Evolutionary conservation across 2,113 vertebrate species (phyloP).

Genomic region (Gnathonemus longibarbis): DNA sequence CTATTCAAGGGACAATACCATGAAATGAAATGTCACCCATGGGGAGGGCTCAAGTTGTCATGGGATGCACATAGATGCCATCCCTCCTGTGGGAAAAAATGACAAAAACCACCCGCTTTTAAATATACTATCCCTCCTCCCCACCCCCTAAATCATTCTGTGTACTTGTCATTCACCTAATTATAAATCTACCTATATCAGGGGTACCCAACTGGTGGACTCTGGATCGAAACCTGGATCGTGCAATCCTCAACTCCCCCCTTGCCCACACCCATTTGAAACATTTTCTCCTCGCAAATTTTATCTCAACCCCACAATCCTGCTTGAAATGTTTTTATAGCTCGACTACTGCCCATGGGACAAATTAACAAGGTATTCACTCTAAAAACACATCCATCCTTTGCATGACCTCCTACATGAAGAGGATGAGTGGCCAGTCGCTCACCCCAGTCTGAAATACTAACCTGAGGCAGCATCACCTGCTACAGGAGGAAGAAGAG

Average conservation of each 20-base stretch:
- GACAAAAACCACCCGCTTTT: background rate
- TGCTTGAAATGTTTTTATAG: background rate
- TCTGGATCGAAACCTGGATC: background rate
- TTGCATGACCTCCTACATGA: background rate
- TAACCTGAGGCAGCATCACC: background rate
- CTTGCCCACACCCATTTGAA: background rate
- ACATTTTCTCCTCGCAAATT: background rate
- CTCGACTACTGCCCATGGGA: background rate
- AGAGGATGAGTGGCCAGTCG: background rate
- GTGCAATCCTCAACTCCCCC: background rate
- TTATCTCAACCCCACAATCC: background rate
- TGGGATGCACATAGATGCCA: background rate
- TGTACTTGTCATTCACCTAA: background rate
- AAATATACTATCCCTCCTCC: background rate
- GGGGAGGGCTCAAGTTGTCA: background rate
- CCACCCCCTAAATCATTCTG: background rate
- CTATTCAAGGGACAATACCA: slow-evolving; percentile 50
- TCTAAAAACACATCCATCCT: background rate
- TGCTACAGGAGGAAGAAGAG: background rate
- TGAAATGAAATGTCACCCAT: background rate
- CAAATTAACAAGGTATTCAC: background rate
- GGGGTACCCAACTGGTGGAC: background rate
- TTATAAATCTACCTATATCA: background rate
- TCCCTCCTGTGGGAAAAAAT: background rate
- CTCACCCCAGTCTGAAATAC: background rate